phyloP scores from a whole-genome alignment of 1,140 invertebrate genomes.

The Sinonovacula constricta region DNA sequence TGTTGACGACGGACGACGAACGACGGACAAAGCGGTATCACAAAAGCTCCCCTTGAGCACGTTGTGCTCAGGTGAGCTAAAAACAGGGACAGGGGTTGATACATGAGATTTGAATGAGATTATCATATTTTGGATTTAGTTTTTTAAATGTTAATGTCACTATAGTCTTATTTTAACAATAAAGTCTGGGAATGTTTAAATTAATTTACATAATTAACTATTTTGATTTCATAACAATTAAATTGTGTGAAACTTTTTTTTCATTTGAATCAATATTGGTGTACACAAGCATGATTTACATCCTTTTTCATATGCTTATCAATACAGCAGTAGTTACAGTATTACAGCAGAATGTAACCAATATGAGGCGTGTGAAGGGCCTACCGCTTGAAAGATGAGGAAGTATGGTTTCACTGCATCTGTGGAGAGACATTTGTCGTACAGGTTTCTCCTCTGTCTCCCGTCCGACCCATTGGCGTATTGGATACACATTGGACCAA shows the following conservation, averaged over 20 bases:
- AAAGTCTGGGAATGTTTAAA: too few species aligned
- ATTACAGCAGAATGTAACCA: not conserved
- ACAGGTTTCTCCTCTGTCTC: constrained; percentile 51
- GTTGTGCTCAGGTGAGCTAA: too few species aligned
- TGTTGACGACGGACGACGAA: too few species aligned
- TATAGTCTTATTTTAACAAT: too few species aligned
- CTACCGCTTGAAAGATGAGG: constrained; percentile 41
- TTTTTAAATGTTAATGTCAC: too few species aligned
- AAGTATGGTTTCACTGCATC: constrained; percentile 17
- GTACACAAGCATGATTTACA: not conserved
- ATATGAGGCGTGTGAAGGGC: not conserved
- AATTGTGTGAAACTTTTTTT: not conserved
- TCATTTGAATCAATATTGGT: not conserved
- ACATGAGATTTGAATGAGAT: too few species aligned
- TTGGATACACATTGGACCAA: constrained; percentile 64
- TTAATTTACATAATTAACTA: too few species aligned
- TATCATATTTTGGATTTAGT: too few species aligned
- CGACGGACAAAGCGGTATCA: too few species aligned
- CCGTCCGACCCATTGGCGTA: constrained; percentile 70
- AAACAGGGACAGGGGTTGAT: too few species aligned
- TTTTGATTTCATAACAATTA: not conserved
- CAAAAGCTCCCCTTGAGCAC: too few species aligned
- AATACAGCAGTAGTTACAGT: not conserved
- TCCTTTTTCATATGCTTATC: not conserved
- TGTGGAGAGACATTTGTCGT: constrained; percentile 51